Percentiles rank a stretch among this genome's conserved stretches.
phyloP scores from a whole-genome alignment of 2,113 vertebrate genomes.

The Pseudopipra pipra region DNA sequence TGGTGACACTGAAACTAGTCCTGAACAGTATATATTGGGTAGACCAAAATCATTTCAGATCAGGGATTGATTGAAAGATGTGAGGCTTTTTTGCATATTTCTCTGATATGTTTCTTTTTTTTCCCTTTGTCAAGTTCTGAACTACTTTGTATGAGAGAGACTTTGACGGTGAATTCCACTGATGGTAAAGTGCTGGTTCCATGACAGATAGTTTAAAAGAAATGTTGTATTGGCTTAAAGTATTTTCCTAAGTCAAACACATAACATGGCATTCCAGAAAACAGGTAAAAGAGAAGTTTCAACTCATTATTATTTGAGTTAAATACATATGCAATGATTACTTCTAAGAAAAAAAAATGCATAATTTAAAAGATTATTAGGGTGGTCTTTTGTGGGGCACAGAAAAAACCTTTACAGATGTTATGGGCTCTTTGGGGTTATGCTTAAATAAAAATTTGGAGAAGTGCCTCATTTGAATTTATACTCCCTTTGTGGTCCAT shows the following conservation, averaged over 20 bases:
- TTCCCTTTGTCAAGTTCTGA: constrained; percentile 12
- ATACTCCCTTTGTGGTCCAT: constrained; percentile 74
- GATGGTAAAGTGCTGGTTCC: background rate
- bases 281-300: background rate
- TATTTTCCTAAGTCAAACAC: background rate
- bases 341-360: background rate
- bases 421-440: constrained; percentile 40
- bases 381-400: constrained; percentile 13
- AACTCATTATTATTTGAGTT: background rate
- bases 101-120: background rate
- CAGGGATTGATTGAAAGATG: background rate
- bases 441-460: constrained; percentile 62
- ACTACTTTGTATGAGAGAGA: background rate
- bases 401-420: constrained; percentile 37
- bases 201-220: background rate
- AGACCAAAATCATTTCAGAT: background rate
- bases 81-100: background rate
- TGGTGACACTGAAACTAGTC: background rate
- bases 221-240: background rate
- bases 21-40: background rate
- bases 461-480: constrained; percentile 66
- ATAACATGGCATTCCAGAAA: background rate
- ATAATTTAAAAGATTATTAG: constrained; percentile 4
- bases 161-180: background rate
- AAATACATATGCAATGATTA: background rate